phyloP scores from a whole-genome alignment of 2,888 invertebrate genomes.

The Cataglyphis albicans region DNA sequence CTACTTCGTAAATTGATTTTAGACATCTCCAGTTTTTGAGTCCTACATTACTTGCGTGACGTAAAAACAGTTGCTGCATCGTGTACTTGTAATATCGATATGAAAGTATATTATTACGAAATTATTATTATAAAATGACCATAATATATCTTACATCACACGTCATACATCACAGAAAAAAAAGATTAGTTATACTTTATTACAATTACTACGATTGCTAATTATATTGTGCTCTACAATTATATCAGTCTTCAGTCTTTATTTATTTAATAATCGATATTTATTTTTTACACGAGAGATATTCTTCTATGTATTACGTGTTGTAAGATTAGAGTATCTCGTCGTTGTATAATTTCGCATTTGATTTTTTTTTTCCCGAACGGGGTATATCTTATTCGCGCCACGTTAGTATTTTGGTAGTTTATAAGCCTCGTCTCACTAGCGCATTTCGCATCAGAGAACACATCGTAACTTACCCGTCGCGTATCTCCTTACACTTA shows the following conservation, averaged over 20 bases:
- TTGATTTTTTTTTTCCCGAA: neutral
- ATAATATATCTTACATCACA: neutral
- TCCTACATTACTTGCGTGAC: constrained; percentile 24
- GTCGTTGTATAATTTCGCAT: constrained; percentile 1
- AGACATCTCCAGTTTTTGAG: constrained; percentile 22
- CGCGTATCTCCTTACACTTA: constrained; percentile 78
- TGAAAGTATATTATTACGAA: neutral
- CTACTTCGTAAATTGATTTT: constrained; percentile 53
- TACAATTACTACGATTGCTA: neutral
- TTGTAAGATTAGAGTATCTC: neutral
- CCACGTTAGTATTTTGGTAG: constrained; percentile 68
- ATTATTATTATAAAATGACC: neutral
- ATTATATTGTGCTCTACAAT: neutral
- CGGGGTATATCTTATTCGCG: neutral
- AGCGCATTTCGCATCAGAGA: constrained; percentile 71
- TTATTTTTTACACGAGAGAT: neutral
- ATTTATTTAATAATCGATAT: neutral
- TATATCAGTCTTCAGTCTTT: neutral
- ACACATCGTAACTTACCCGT: constrained; percentile 75
- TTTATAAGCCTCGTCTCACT: constrained; percentile 70
- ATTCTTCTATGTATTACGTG: neutral
- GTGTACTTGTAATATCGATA: constrained; percentile 23
- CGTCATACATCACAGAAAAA: neutral
- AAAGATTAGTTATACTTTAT: neutral
- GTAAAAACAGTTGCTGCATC: constrained; percentile 3